Evolutionary conservation across 2,113 vertebrate species (phyloP).

Genomic region (Tachysurus fulvidraco): DNA sequence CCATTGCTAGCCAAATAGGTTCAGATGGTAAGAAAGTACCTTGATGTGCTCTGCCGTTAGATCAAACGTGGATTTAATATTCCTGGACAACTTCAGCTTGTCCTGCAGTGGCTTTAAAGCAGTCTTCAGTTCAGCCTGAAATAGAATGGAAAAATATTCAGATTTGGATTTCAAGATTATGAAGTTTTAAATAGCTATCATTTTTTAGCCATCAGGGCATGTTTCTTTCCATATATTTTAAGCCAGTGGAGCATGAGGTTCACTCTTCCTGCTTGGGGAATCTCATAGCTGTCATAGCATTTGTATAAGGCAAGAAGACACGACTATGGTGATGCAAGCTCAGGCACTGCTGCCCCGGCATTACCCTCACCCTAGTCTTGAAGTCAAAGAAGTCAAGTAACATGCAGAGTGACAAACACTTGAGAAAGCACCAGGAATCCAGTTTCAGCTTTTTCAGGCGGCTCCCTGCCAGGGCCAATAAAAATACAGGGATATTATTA

Average conservation of each 20-base stretch:
- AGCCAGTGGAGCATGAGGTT: not conserved
- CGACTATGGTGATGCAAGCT: not conserved
- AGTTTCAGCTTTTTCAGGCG: conserved; percentile 65
- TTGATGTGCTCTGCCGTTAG: conserved; percentile 71
- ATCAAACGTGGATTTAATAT: conserved; percentile 64
- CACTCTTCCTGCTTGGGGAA: not conserved
- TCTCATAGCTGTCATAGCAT: not conserved
- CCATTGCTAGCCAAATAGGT: not conserved
- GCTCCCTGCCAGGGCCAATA: conserved; percentile 54
- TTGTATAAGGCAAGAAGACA: conserved; percentile 3
- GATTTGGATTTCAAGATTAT: not conserved
- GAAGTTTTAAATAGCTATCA: not conserved
- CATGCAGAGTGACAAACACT: conserved; percentile 47
- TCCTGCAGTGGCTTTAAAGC: conserved; percentile 72
- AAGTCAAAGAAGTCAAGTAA: conserved; percentile 21
- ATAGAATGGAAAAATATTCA: conserved; percentile 6
- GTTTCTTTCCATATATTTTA: not conserved
- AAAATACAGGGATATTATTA: conserved; percentile 72
- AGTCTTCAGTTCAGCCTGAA: conserved; percentile 73
- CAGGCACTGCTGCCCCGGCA: not conserved
- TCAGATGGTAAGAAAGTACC: conserved; percentile 60
- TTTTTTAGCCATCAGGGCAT: not conserved
- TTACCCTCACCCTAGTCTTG: conserved; percentile 6
- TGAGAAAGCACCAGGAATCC: conserved; percentile 64
- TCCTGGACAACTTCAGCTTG: conserved; percentile 69